Evolutionary conservation across 2,797 vertebrate genomes (phyloP).

Genomic region (Lophius americanus): DNA sequence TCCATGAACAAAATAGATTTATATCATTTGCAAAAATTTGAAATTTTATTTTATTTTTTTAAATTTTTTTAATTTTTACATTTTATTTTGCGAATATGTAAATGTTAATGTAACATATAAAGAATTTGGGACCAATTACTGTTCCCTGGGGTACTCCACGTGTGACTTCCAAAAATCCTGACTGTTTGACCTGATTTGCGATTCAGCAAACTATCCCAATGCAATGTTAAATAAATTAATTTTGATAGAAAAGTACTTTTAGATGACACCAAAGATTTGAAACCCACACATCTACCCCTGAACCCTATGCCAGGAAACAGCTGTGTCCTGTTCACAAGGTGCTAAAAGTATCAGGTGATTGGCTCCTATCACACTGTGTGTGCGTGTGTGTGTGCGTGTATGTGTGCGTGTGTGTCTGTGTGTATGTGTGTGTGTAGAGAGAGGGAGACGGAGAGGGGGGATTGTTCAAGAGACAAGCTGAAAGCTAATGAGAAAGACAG

Average conservation of each 20-base stretch:
- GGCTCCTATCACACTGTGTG: slow-evolving; percentile 53
- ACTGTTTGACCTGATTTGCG: neutral
- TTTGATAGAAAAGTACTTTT: no score
- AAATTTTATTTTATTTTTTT: no score
- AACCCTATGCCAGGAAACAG: slow-evolving; percentile 73
- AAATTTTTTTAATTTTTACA: no score
- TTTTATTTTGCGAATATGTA: no score
- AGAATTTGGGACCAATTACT: no score
- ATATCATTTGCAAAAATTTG: no score
- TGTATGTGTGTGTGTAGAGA: neutral
- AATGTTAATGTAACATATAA: no score
- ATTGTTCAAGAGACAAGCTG: slow-evolving; percentile 24
- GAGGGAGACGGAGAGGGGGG: slow-evolving; percentile 8
- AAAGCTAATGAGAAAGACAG: slow-evolving; percentile 73
- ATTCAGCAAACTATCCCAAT: neutral
- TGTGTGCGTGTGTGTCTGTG: slow-evolving; percentile 9
- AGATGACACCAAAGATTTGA: neutral
- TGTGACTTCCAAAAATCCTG: no score
- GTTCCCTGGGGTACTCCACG: no score
- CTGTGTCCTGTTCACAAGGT: slow-evolving; percentile 68
- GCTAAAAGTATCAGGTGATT: slow-evolving; percentile 69
- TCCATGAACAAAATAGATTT: no score
- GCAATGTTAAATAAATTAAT: neutral
- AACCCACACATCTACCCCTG: slow-evolving; percentile 5
- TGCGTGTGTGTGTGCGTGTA: slow-evolving; percentile 9